These are phyloP conservation scores for Heliconius hewitsoni DNA, from an alignment of 1,140 invertebrate species.

Conservation along the genomic window DNA sequence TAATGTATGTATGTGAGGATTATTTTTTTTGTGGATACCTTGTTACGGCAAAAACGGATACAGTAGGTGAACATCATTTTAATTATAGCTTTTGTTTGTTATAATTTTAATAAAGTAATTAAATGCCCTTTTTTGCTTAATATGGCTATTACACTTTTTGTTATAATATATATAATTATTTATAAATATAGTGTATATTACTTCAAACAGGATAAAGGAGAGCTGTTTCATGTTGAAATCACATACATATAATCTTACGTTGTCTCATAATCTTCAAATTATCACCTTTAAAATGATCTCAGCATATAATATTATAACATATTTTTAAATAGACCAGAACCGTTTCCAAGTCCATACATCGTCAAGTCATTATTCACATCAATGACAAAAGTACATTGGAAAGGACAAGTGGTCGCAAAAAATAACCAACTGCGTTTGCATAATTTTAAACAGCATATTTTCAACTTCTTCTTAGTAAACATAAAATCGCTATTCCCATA, in stretches of 20 bases:
- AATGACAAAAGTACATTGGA: conserved; percentile 33
- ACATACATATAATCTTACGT: not conserved
- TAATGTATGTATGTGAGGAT: not conserved
- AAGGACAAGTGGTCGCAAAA: conserved; percentile 32
- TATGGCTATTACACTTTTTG: not conserved
- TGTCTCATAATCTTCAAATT: not conserved
- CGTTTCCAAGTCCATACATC: conserved; percentile 20
- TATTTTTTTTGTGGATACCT: not conserved
- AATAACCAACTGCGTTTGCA: conserved; percentile 23
- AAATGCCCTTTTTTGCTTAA: not conserved
- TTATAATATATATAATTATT: not conserved
- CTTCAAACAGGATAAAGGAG: too few relatives aligned
- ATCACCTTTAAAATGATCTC: not conserved
- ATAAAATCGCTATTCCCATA: conserved; percentile 12
- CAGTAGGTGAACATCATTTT: not conserved
- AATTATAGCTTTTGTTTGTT: not conserved
- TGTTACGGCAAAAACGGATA: not conserved
- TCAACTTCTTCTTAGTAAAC: not conserved
- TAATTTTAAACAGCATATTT: conserved; percentile 18
- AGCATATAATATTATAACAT: not conserved
- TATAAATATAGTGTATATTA: too few relatives aligned
- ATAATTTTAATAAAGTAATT: not conserved
- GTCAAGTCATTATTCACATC: conserved; percentile 22
- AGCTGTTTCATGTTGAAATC: too few relatives aligned
- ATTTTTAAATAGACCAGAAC: conserved; percentile 7